Conservation (phyloP, 2,797 vertebrate genomes). For the Poliocrania exsul region DNA sequence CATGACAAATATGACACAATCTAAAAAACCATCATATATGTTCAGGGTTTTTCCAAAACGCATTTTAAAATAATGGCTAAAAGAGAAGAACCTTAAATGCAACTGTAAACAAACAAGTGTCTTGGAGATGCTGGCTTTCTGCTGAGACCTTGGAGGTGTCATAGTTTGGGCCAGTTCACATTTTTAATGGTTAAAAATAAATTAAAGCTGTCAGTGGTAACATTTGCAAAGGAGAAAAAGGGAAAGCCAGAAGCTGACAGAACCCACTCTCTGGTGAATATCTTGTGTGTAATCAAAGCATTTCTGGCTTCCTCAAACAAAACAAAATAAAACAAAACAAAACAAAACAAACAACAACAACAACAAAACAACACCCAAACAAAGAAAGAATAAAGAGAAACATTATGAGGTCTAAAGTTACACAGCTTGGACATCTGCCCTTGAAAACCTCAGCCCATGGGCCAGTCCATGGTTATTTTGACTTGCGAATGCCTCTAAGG, state of each 20-base stretch:
- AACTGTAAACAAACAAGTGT: neutral
- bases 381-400: neutral
- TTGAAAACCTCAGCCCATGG: neutral
- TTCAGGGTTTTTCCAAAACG: neutral
- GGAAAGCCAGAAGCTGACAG: neutral
- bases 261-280: neutral
- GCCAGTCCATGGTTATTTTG: neutral
- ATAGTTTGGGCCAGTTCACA: neutral
- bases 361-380: too few species aligned
- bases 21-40: neutral
- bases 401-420: neutral
- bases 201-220: neutral
- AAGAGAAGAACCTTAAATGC: neutral
- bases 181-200: neutral
- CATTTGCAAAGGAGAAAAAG: neutral
- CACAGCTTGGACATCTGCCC: neutral
- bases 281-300: accelerated
- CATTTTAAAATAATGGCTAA: neutral
- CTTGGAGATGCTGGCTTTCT: neutral
- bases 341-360: neutral
- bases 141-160: neutral
- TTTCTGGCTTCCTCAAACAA: neutral
- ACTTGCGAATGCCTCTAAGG: neutral
- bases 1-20: neutral
- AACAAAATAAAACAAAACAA: neutral